Conservation (phyloP, 2,797 vertebrate species). For the Aeoliscus strigatus region DNA sequence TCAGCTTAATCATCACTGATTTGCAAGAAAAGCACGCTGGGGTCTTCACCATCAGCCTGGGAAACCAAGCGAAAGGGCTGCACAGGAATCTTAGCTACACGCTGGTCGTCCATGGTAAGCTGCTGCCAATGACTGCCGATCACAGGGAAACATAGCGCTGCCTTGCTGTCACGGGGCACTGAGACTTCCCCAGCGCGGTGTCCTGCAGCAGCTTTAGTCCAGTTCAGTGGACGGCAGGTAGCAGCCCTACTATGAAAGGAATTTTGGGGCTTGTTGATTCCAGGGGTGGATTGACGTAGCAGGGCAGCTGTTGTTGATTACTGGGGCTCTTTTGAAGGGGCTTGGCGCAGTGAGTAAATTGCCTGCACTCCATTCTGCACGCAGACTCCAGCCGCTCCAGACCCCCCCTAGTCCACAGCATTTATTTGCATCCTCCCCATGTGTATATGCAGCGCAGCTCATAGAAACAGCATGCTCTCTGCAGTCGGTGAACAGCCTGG, state of each 20-base stretch:
- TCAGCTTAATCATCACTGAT: conserved; percentile 73
- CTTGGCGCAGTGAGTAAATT: conserved; percentile 55
- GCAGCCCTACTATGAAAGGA: conserved; percentile 68
- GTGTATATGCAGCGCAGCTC: conserved; percentile 39
- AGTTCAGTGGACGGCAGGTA: conserved; percentile 66
- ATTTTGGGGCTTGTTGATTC: conserved; percentile 70
- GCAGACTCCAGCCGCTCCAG: conserved; percentile 49
- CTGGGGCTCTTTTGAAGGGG: conserved; percentile 67
- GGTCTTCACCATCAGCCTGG: conserved; percentile 79
- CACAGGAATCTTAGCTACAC: conserved; percentile 80
- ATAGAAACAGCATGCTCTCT: conserved; percentile 45
- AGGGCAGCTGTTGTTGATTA: conserved; percentile 76
- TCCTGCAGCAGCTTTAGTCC: conserved; percentile 19
- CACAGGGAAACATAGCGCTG: conserved; percentile 35
- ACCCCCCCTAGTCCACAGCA: conserved; percentile 30
- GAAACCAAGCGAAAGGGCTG: conserved; percentile 66
- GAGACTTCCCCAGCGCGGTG: conserved; percentile 12
- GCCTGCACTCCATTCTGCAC: conserved; percentile 44
- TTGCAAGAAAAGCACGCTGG: conserved; percentile 78
- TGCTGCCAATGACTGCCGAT: conserved; percentile 15
- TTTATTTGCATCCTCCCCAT: conserved; percentile 62
- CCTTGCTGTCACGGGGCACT: conserved; percentile 5
- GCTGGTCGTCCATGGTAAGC: conserved; percentile 79
- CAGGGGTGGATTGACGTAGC: conserved; percentile 65
- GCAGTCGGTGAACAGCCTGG: conserved; percentile 30